Percentiles rank a stretch among this genome's conserved stretches.
These are phyloP conservation scores for Tuta absoluta DNA, from an alignment of 2,888 invertebrate species.

Conservation along the genomic window DNA sequence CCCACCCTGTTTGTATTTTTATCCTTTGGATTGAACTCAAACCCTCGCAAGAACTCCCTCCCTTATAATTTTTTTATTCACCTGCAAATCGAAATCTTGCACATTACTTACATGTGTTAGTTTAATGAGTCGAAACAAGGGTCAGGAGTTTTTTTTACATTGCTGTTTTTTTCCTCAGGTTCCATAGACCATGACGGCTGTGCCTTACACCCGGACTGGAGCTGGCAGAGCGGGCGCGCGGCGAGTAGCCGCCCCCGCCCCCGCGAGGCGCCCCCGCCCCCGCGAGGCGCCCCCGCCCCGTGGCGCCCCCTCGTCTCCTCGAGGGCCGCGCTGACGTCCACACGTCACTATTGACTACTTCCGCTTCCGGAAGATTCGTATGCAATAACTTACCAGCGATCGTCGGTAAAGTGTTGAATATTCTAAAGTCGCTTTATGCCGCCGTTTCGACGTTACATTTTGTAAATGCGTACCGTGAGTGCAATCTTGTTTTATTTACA, in stretches of 20 bases:
- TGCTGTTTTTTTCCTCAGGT: slow-evolving; percentile 53
- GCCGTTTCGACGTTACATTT: slow-evolving; percentile 57
- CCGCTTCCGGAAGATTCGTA: slow-evolving; percentile 57
- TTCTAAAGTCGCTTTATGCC: slow-evolving; percentile 68
- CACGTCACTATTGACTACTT: slow-evolving; percentile 61
- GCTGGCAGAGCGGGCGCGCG: slow-evolving; percentile 42
- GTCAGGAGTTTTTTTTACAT: background rate
- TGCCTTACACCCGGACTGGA: slow-evolving; percentile 51
- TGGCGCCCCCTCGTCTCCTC: slow-evolving; percentile 32
- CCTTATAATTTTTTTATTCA: background rate
- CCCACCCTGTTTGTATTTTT: background rate
- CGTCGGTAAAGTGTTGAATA: slow-evolving; percentile 74
- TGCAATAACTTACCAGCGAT: slow-evolving; percentile 60
- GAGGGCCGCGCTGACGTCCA: slow-evolving; percentile 57
- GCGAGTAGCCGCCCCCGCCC: slow-evolving; percentile 22
- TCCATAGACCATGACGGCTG: slow-evolving; percentile 81
- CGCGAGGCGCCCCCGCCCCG: slow-evolving; percentile 38
- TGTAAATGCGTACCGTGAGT: slow-evolving; percentile 58
- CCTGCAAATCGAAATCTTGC: background rate
- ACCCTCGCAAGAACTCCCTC: background rate
- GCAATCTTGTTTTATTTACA: slow-evolving; percentile 63
- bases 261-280: slow-evolving; percentile 30
- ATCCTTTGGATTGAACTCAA: background rate
- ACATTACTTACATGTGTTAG: background rate
- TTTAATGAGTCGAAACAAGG: slow-evolving; percentile 4